These are phyloP conservation scores for Pangasius larnaudii DNA, from an alignment of 2,797 vertebrate species.

Conservation along the genomic window DNA sequence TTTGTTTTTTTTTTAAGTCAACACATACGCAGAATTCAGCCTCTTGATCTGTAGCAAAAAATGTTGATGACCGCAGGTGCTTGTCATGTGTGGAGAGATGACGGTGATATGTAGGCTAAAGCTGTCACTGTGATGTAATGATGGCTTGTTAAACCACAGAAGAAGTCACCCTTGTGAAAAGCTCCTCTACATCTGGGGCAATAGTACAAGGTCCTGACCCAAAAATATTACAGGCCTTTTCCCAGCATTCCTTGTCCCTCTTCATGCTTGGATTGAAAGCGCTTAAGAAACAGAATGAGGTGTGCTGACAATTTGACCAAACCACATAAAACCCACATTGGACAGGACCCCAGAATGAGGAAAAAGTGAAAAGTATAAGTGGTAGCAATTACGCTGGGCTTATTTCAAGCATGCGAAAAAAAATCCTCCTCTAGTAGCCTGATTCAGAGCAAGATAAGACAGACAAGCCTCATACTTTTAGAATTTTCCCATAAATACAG, in stretches of 20 bases:
- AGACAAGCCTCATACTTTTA: neutral
- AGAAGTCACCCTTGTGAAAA: neutral
- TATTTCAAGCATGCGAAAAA: conserved; percentile 19
- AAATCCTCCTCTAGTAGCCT: conserved; percentile 15
- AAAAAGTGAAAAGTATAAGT: conserved; percentile 2
- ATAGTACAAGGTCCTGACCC: conserved; percentile 1
- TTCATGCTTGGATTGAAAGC: conserved; percentile 16
- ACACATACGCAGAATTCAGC: conserved; percentile 6
- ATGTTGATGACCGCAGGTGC: conserved; percentile 9
- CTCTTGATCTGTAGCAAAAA: neutral
- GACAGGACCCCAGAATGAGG: neutral
- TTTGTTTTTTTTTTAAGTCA: conserved; percentile 33
- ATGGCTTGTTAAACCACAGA: conserved; percentile 9
- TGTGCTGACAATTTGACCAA: conserved; percentile 2
- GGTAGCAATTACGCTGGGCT: neutral
- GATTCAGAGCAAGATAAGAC: conserved; percentile 39
- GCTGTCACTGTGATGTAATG: conserved; percentile 46
- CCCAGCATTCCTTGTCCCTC: conserved; percentile 9
- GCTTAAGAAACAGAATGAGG: neutral
- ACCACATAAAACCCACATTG: conserved; percentile 5
- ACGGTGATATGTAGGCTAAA: conserved; percentile 25
- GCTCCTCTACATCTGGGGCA: neutral
- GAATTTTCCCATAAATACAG: neutral
- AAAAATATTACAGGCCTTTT: conserved; percentile 2
- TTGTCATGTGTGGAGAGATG: conserved; percentile 45